phyloP scores from a whole-genome alignment of 2,113 vertebrate species.

The Microcebus jonahi region DNA sequence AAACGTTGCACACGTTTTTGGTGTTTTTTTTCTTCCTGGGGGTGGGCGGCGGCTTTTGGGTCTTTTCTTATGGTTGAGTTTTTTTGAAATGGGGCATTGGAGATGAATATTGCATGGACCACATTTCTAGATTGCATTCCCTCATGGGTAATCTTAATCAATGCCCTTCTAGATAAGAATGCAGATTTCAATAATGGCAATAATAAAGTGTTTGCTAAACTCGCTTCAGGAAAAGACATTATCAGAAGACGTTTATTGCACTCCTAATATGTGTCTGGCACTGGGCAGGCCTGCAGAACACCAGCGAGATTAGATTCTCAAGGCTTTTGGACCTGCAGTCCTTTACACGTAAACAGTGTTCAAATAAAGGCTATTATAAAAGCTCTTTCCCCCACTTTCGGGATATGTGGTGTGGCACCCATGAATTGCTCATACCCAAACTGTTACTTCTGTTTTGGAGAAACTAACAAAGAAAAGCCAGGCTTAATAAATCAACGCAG shows the following conservation, averaged over 20 bases:
- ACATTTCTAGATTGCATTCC: background rate
- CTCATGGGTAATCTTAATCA: background rate
- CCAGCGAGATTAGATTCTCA: background rate
- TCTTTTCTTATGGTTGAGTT: background rate
- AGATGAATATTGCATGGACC: too few relatives aligned
- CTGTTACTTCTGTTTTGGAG: background rate
- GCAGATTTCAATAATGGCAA: background rate
- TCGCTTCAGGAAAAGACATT: background rate
- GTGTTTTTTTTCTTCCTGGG: too few relatives aligned
- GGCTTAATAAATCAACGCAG: background rate
- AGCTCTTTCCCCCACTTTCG: background rate
- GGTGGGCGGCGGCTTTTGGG: background rate
- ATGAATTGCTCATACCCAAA: background rate
- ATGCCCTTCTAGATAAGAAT: background rate
- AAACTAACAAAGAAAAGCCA: slow-evolving; percentile 37
- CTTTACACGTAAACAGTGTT: background rate
- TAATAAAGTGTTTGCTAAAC: background rate
- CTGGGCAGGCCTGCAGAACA: background rate
- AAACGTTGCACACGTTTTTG: background rate
- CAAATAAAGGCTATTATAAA: background rate
- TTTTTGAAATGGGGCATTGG: background rate
- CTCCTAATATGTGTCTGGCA: background rate
- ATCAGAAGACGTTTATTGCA: background rate
- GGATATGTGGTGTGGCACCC: fast-evolving
- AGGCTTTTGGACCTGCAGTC: background rate